Conservation (phyloP, 2,113 vertebrate species). For the Pseudorhombus dupliciocellatus region DNA sequence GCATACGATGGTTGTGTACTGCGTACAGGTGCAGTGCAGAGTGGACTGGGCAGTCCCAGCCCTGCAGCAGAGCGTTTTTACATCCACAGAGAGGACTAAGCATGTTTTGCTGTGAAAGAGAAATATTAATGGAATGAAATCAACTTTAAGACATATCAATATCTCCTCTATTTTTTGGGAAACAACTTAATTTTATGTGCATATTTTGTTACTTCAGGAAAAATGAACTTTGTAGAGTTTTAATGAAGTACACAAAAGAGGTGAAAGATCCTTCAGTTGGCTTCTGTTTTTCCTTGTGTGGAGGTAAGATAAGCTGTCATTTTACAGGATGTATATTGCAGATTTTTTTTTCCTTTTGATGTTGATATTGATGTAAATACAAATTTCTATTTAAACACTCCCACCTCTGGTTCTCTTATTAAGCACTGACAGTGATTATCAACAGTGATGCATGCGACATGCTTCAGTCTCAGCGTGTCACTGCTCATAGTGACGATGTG, state of each 20-base stretch:
- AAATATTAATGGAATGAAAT: constrained; percentile 61
- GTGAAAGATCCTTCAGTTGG: constrained; percentile 51
- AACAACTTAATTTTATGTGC: constrained; percentile 61
- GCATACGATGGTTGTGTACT: constrained; percentile 68
- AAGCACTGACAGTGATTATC: constrained; percentile 1
- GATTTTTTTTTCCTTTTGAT: constrained; percentile 83
- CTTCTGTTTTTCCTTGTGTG: constrained; percentile 63
- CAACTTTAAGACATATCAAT: constrained; percentile 69
- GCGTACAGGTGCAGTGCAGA: constrained; percentile 21
- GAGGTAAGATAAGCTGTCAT: constrained; percentile 74
- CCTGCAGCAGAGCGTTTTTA: constrained; percentile 13
- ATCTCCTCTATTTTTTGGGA: constrained; percentile 66
- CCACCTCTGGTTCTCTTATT: constrained; percentile 36
- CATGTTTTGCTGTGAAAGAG: constrained; percentile 58
- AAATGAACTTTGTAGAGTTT: constrained; percentile 65
- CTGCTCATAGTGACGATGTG: neutral
- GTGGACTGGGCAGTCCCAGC: constrained; percentile 31
- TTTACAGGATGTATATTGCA: constrained; percentile 87
- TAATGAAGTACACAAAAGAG: constrained; percentile 67
- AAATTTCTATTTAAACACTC: constrained; percentile 96
- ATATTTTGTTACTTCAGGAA: constrained; percentile 69
- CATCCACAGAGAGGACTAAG: constrained; percentile 25
- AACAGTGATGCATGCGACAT: neutral
- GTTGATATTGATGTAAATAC: constrained; percentile 98
- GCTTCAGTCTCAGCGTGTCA: neutral